A percentile compares a stretch with the other conserved stretches of the same genome.
phyloP scores from a whole-genome alignment of 2,888 invertebrate species.

The Phortica okadai region DNA sequence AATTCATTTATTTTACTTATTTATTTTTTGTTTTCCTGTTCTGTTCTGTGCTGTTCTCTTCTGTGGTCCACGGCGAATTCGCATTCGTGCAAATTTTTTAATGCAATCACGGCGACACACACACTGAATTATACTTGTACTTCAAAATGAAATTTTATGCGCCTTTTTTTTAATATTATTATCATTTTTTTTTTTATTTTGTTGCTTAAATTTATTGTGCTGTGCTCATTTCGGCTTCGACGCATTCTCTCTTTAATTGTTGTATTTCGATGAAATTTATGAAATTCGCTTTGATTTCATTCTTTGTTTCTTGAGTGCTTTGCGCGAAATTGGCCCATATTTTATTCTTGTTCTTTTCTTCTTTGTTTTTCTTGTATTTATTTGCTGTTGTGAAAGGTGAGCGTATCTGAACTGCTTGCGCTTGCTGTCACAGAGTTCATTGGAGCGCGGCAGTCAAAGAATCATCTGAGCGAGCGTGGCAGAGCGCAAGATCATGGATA shows the following conservation, averaged over 20 bases:
- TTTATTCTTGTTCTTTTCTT: not conserved
- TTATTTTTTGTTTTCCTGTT: constrained; percentile 4
- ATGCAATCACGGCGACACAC: constrained; percentile 1
- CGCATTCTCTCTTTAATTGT: not conserved
- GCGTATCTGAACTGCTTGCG: no score
- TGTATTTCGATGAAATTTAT: not conserved
- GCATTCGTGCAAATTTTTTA: constrained; percentile 14
- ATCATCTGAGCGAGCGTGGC: no score
- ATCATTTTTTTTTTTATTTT: not conserved
- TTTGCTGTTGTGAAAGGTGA: not conserved
- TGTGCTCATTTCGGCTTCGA: not conserved
- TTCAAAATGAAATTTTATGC: not conserved
- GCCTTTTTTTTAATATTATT: not conserved
- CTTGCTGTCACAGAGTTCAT: no score
- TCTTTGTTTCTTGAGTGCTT: not conserved
- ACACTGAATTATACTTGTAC: not conserved
- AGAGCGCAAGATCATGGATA: no score
- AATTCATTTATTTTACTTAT: not conserved
- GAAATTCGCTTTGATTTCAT: not conserved
- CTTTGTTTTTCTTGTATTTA: not conserved
- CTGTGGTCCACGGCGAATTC: constrained; percentile 12
- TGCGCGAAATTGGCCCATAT: not conserved
- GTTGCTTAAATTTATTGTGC: constrained; percentile 3
- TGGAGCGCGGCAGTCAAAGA: no score
- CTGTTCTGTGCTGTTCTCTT: not conserved